Evolutionary conservation across 2,888 invertebrate species (phyloP).

Genomic region (Troides aeacus): DNA sequence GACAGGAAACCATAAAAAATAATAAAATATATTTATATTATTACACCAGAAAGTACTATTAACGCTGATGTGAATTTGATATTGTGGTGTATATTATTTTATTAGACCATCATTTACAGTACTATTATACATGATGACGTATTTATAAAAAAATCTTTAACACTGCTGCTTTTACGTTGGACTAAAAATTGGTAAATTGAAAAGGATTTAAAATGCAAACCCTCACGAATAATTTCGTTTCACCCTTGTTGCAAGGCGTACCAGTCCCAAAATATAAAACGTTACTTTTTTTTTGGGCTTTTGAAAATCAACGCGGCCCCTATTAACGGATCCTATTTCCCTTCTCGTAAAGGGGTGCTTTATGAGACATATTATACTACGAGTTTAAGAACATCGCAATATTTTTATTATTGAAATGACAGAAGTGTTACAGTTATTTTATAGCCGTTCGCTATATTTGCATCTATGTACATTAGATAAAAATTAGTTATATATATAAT

Average conservation of each 20-base stretch:
- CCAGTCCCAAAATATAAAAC: constrained; percentile 1
- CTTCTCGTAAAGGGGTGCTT: constrained; percentile 16
- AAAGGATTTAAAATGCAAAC: neutral
- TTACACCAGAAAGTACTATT: neutral
- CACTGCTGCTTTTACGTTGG: neutral
- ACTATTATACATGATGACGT: neutral
- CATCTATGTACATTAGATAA: neutral
- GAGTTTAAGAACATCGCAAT: neutral
- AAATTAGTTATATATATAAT: neutral
- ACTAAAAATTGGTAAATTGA: too few species aligned
- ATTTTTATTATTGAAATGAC: neutral
- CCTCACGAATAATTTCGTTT: constrained; percentile 31
- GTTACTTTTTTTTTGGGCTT: constrained; percentile 18
- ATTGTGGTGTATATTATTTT: neutral
- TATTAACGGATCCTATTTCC: constrained; percentile 18
- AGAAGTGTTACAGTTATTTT: neutral
- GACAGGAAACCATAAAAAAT: neutral
- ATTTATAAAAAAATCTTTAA: neutral
- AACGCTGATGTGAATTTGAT: neutral
- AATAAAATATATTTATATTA: neutral
- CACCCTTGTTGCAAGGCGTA: constrained; percentile 61
- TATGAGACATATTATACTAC: neutral
- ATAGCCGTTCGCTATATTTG: neutral
- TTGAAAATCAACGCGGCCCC: constrained; percentile 15
- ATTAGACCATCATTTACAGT: neutral